Evolutionary conservation across 2,797 vertebrate genomes (phyloP), one percentile per base, ranked within the genome.

Genomic region (Coregonus suidteri): DNA sequence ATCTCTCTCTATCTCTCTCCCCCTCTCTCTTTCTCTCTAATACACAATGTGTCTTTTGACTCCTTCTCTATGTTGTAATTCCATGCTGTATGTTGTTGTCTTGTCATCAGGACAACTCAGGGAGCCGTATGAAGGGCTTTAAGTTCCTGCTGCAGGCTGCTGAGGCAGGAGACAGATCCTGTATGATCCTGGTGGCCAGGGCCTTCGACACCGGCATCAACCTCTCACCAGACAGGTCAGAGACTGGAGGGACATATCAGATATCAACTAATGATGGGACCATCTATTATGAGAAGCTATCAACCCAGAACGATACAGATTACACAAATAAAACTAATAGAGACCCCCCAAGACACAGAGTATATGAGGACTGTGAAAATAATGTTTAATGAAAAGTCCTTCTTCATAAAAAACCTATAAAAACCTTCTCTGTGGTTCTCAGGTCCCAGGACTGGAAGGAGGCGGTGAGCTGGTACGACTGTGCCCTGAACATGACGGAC

Each of bases 111-210:
- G 95, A 96, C 65, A 96, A 91, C 0, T 91, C 96, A 6, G 95
- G 96, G 82, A 98, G 96, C 86, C 92, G 91, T 89, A 94, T 87
- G 85, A 98, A 94, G 87, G 98, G 98, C 41, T 99, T 99, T 79
- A 88, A 94, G 81, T 96, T 96, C 83, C 92, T 99, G 72, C 84
- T 97, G 81, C 95, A 93, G 91, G 97, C 96, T 0, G 96, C 98
- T 1, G 96, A 97, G 85, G 97, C 98, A 6, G 97, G 98, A 0
- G 97, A 99, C 87, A 91, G 98, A 5, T 94, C 94, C 35, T 96
- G 95, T 67, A 99, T 99, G 98, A 97, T 99, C 85, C 86, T 94
- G 0, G 94, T 98, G 82, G 98, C 97, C 77, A 94, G 94, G 93
- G 96, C 97, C 9, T 98, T 96, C 34, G 97, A 99, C 82, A 94